A percentile compares a stretch with the other conserved stretches of the same genome.
Conservation (phyloP, 92 coral and sea anemone genomes). For the Umimayanthus kanabou region DNA sequence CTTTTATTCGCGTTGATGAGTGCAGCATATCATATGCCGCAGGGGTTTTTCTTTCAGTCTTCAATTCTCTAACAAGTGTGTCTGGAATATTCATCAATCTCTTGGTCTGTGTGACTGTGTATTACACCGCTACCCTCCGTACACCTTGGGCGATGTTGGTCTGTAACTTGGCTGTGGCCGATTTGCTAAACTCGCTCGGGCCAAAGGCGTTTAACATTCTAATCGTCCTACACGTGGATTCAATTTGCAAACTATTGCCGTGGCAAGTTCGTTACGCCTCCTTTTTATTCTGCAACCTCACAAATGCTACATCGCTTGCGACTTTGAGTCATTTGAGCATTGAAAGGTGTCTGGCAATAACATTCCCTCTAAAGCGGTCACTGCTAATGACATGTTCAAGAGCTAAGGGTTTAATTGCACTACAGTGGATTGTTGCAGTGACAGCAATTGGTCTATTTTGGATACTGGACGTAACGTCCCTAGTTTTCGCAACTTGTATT, state of each 20-base stretch:
- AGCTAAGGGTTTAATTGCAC: background rate
- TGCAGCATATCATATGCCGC: background rate
- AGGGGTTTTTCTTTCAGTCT: background rate
- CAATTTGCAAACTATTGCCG: background rate
- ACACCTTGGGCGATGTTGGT: background rate
- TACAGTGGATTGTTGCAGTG: background rate
- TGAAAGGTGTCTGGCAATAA: slow-evolving; percentile 4
- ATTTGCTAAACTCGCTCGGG: background rate
- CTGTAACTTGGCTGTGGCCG: background rate
- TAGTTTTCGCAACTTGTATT: background rate
- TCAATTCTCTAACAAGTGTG: no score
- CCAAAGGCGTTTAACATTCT: background rate
- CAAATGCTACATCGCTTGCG: background rate
- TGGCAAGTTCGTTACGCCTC: background rate
- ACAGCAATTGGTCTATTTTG: background rate
- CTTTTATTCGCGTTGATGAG: background rate
- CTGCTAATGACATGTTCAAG: background rate
- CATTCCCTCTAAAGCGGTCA: background rate
- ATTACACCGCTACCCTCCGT: background rate
- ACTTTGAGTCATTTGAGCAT: background rate
- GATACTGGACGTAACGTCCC: background rate
- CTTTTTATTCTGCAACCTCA: background rate
- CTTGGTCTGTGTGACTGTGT: background rate
- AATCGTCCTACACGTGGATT: background rate
- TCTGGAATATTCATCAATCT: background rate